Evolutionary conservation across 1,140 invertebrate species (phyloP), one percentile per base, ranked within the genome.

Genomic region (Ectropis grisescens): DNA sequence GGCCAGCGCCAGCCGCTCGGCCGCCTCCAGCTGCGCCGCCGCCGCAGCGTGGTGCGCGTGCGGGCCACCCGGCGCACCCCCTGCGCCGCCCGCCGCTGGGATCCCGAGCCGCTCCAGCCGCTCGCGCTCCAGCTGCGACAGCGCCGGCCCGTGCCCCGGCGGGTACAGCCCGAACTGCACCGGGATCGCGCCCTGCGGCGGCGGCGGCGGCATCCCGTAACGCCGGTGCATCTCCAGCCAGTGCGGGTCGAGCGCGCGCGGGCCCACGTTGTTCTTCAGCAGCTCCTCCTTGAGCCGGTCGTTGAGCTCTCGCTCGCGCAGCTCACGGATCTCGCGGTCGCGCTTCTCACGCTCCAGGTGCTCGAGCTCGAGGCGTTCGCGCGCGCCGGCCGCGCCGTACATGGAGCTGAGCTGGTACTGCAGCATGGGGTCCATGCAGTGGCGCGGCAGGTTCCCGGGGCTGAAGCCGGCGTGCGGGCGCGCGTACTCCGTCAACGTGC

Each of bases 201-300:
- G 69, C 8, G 61, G 65, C 10, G 60, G 59, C 23, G 67, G 58
- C 62, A 69, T 79, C 7, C 78, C 71, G 52, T 81, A 82, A 46
- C 93, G 86, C 48, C 94, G 84, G 59, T 95, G 93, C 56, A 95
- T 87, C 59, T 97, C 96, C 31, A 97, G 68, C 94, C 94, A 97
- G 65, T 96, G 93, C 0, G 93, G 92, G 75, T 97, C 95, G 29
- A 96, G 85, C 5, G 56, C 72, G 2, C 91, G 85, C 8, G 76
- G 79, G 2, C 79, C 87, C 33, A 78, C 87, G 60, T 69, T 87
- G 68, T 94, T 93, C 68, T 94, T 88, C 23, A 95, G 84, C 57
- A 95, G 89, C 69, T 96, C 93, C 50, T 86, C 78, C 91, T 95
- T 65, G 89, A 85, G 65, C 36, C 92, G 83, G 68, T 94, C 92